Conservation (phyloP, 2,113 vertebrate species). For the Cettia cetti region DNA sequence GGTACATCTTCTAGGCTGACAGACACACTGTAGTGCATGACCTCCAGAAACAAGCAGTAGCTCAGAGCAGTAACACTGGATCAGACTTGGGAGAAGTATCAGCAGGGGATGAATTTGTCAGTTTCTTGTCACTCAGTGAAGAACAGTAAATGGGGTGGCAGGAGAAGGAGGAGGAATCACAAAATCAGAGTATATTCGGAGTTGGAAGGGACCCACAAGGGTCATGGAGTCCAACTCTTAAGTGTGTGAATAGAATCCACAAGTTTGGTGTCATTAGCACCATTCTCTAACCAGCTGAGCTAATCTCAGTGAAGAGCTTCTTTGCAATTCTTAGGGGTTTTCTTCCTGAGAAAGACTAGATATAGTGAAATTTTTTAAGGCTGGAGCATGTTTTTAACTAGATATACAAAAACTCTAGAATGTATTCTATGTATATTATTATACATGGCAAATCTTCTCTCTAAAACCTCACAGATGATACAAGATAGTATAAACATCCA, state of each 20-base stretch:
- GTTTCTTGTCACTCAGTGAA: neutral
- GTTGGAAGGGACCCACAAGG: neutral
- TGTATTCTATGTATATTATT: neutral
- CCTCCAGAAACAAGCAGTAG: neutral
- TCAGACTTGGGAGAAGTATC: neutral
- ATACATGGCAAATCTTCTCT: neutral
- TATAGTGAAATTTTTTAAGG: neutral
- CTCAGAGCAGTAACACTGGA: neutral
- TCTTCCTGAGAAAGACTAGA: neutral
- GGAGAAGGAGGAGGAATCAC: neutral
- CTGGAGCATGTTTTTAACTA: neutral
- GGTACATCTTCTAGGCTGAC: neutral
- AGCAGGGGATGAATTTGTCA: neutral
- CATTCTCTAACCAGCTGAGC: neutral
- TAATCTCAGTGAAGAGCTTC: neutral
- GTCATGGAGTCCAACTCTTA: fast-evolving
- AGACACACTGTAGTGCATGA: neutral
- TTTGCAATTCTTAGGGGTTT: neutral
- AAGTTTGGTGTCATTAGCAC: neutral
- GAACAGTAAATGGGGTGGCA: neutral
- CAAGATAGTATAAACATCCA: neutral
- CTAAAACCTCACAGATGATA: neutral
- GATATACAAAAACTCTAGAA: neutral
- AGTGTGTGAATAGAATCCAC: neutral
- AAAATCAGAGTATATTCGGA: neutral